phyloP scores from a whole-genome alignment of 2,888 invertebrate species.

The Drosophila leonis region DNA sequence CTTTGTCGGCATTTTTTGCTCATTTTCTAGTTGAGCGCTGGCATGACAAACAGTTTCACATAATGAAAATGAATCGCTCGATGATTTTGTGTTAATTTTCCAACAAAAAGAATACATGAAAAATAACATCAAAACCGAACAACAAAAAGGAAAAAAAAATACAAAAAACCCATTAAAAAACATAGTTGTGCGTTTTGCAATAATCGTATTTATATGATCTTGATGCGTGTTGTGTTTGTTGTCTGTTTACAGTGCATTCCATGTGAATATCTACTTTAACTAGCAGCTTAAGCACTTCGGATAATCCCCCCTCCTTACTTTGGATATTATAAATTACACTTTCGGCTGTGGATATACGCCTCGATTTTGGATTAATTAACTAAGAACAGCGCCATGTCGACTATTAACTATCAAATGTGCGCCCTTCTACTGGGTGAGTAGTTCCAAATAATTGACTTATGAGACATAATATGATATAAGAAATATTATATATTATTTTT shows the following conservation, averaged over 20 bases:
- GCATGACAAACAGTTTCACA: constrained; percentile 75
- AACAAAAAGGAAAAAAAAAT: constrained; percentile 19
- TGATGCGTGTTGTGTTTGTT: constrained; percentile 60
- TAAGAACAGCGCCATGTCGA: constrained; percentile 64
- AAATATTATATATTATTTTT: not conserved
- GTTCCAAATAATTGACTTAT: too few species aligned
- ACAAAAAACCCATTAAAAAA: constrained; percentile 33
- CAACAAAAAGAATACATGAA: constrained; percentile 20
- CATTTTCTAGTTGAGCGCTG: constrained; percentile 71
- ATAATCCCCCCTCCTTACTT: constrained; percentile 50
- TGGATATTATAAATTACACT: constrained; percentile 54
- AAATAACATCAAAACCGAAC: constrained; percentile 23
- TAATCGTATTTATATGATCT: constrained; percentile 56
- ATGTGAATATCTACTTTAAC: constrained; percentile 69
- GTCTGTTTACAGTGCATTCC: constrained; percentile 75
- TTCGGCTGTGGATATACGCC: constrained; percentile 42
- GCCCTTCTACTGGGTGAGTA: constrained; percentile 78
- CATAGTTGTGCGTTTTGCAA: constrained; percentile 67
- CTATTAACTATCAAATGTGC: constrained; percentile 61
- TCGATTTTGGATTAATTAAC: constrained; percentile 58
- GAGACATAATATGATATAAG: too few species aligned
- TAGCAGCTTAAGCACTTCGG: constrained; percentile 69
- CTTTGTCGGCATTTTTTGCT: constrained; percentile 47
- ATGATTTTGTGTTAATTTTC: constrained; percentile 66
- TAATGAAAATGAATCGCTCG: constrained; percentile 62